Evolutionary conservation across 2,888 invertebrate genomes (phyloP).

Genomic region (Tenthredo livida): DNA sequence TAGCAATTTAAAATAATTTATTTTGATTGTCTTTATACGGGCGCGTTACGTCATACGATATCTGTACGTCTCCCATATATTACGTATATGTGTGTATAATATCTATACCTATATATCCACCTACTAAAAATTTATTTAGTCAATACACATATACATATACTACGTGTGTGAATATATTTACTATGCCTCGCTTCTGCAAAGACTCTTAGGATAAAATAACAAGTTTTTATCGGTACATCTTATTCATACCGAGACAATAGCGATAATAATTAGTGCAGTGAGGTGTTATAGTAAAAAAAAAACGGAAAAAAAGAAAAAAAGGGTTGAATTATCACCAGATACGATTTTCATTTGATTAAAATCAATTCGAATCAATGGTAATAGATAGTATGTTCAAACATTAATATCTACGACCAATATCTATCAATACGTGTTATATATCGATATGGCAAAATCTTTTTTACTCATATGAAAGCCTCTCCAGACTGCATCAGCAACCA

Average conservation of each 20-base stretch:
- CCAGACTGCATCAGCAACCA: background rate
- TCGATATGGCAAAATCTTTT: background rate
- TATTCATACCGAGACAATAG: too few relatives aligned
- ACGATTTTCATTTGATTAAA: background rate
- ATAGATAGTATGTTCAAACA: background rate
- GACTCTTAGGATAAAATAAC: too few relatives aligned
- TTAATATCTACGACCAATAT: background rate
- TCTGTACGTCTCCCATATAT: background rate
- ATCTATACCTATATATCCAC: background rate
- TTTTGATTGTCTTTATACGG: conserved; percentile 73
- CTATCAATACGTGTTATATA: background rate
- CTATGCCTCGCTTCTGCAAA: too few relatives aligned
- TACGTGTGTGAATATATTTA: background rate
- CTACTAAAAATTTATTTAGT: conserved; percentile 1
- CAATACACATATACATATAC: background rate
- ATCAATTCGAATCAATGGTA: conserved; percentile 22
- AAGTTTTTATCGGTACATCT: too few relatives aligned
- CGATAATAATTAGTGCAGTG: background rate
- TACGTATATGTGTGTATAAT: background rate
- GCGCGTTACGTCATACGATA: conserved; percentile 67
- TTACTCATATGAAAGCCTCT: background rate
- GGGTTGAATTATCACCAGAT: background rate
- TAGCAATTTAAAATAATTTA: conserved; percentile 73
- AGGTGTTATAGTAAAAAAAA: too few relatives aligned
- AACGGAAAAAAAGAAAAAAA: background rate